Base-by-base conservation (phyloP, 2,888 invertebrate genomes). In the Drosophila putrida region DNA sequence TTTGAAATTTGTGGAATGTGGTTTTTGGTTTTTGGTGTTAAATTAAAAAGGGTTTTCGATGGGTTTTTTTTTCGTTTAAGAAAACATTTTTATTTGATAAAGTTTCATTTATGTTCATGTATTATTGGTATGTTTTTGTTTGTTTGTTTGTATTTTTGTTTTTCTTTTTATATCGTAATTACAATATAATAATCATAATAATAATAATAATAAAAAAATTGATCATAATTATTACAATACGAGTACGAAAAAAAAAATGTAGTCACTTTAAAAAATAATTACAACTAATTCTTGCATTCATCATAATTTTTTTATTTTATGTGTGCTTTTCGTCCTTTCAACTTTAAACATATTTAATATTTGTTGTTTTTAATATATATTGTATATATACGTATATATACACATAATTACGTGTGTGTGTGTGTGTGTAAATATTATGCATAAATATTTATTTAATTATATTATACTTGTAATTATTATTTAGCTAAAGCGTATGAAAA, bases 401-500 rank as follows among this genome's bases (percentile, higher is more conserved):
- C 58, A 54, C 46, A 61, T 44, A 44, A 57, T 28, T 47, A 44
- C 75, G 53, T 62, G n/a, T 61, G 47, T 58, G 36, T 60, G 53
- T 62, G n/a, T 61, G 47, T 58, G 33, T 60, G 51, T 68, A 53
- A 65, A 59, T 70, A 63, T 75, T 75, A 64, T 73, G 60, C 62
- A 75, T 79, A 76, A 84, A 84, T 82, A 77, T 78, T 76, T 82
- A 61, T 76, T 71, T 77, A 75, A 70, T 71, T 73, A 70, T 71
- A 70, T 71, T 73, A 70, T 71, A 75, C 67, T 61, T 73, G 57
- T 78, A 77, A 78, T 71, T 78, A 72, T 78, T 66, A 63, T 80
- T 89, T 90, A 90, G 87, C 90, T 90, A 90, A 90, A 90, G 89
- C 90, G 88, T 89, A 84, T 85, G 84, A 86, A 89, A 90, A 90